Conservation (phyloP, 2,888 invertebrate species). For the Plebejus melissa region DNA sequence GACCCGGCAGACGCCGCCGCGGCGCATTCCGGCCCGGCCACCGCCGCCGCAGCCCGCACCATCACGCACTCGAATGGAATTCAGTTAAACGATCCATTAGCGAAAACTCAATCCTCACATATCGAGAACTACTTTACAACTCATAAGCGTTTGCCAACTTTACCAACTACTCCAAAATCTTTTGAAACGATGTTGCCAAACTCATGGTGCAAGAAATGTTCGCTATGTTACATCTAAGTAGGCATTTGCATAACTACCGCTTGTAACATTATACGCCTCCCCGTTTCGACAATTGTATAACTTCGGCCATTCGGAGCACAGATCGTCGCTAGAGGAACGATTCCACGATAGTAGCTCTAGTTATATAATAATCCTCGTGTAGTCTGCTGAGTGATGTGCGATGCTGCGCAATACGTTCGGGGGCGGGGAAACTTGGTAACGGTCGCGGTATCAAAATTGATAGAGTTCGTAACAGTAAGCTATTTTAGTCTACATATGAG, state of each 20-base stretch:
- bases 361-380: constrained; percentile 20
- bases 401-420: constrained; percentile 20
- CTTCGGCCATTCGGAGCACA: constrained; percentile 44
- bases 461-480: not conserved
- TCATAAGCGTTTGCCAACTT: constrained; percentile 48
- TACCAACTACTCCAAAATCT: constrained; percentile 67
- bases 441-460: not conserved
- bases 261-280: constrained; percentile 53
- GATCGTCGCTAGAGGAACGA: not conserved
- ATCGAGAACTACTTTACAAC: constrained; percentile 5
- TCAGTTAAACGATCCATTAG: constrained; percentile 32
- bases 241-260: constrained; percentile 70
- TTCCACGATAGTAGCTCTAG: constrained; percentile 2
- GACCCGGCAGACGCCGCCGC: constrained; percentile 72
- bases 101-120: not conserved
- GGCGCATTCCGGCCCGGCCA: constrained; percentile 72
- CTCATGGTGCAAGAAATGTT: constrained; percentile 68
- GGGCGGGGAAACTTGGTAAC: not conserved
- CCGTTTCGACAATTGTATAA: constrained; percentile 61
- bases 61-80: constrained; percentile 37
- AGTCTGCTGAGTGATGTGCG: not conserved
- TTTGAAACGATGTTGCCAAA: constrained; percentile 73
- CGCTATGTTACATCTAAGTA: constrained; percentile 62
- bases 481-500: constrained; percentile 52
- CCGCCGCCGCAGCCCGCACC: constrained; percentile 53